Base-by-base conservation (phyloP, 2,797 vertebrate genomes). In the Lepidocolaptes lacrymiger region DNA sequence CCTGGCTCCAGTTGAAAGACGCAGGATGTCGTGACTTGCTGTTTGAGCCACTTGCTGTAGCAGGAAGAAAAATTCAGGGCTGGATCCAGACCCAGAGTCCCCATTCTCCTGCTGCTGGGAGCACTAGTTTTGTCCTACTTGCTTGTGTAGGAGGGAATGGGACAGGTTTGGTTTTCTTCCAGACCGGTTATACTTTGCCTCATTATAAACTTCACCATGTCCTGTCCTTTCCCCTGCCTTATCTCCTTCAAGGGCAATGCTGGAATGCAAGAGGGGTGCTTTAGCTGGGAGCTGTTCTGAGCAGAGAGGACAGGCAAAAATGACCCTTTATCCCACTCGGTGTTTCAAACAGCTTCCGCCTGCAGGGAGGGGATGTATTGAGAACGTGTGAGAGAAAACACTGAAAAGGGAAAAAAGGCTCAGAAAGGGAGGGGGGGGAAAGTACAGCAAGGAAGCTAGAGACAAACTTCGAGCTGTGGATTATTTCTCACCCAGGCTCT, bases 401-500 rank as follows among this genome's bases (percentile, higher is more conserved):
- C 64, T 67, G 84, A 78, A 64, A 92, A 68, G 58, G 52, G 75
- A 46, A 72, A 93, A 95, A 85, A 80, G 14, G 71, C 59, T 80
- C 76, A 78, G 81, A 96, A 91, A 92, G 26, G 92, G 68, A 61
- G 55, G 41, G 37, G 41, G 2, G 5, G 24, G 44, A 77, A 82
- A 56, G 87, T 86, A 75, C 71, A 82, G 88, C 91, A 67, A 88
- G 90, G 89, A 95, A 96, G 85, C 69, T 61, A 76, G 79, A 92
- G 82, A 88, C 91, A 94, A 93, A 95, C 71, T 93, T 95, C 66
- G 41, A 79, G 81, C 69, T 83, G 94, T 88, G 83, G 90, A 91
- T 95, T 93, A 66, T 95, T 95, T 97, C 94, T 96, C 95, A 95
- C 91, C 81, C 79, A 96, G 88, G 77, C 54, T 97, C 94, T 97